Conservation (phyloP, 2,888 invertebrate species). For the Pterostichus niger region DNA sequence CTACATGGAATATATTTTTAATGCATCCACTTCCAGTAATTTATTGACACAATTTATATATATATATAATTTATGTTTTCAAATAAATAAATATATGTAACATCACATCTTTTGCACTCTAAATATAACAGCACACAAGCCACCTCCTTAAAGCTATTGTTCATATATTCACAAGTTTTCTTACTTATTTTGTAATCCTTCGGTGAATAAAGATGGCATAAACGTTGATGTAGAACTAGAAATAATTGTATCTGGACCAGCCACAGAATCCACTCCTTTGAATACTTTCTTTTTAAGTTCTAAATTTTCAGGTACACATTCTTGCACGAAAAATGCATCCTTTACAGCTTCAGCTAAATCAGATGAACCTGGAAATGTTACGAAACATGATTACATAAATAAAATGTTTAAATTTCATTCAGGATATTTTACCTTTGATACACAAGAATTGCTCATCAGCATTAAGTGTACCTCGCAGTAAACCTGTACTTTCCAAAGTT, state of each 20-base stretch:
- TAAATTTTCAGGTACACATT: slow-evolving; percentile 95
- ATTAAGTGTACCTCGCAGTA: slow-evolving; percentile 87
- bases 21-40: too few species aligned
- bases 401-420: slow-evolving; percentile 17
- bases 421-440: slow-evolving; percentile 83
- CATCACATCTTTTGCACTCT: too few species aligned
- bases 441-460: slow-evolving; percentile 87
- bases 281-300: slow-evolving; percentile 91
- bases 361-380: slow-evolving; percentile 79
- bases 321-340: slow-evolving; percentile 91
- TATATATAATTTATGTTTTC: too few species aligned
- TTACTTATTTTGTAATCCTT: slow-evolving; percentile 85
- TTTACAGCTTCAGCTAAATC: slow-evolving; percentile 86
- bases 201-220: slow-evolving; percentile 92
- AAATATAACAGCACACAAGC: too few species aligned
- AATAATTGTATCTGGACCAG: slow-evolving; percentile 87
- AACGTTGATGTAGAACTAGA: slow-evolving; percentile 97
- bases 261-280: slow-evolving; percentile 86
- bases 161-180: not conserved
- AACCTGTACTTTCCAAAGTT: slow-evolving; percentile 84
- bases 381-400: not conserved
- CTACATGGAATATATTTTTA: too few species aligned
- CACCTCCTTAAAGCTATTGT: too few species aligned
- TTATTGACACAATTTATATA: too few species aligned
- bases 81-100: too few species aligned